Conservation (phyloP, 2,797 vertebrate species). For the Phalloptychus januarius region DNA sequence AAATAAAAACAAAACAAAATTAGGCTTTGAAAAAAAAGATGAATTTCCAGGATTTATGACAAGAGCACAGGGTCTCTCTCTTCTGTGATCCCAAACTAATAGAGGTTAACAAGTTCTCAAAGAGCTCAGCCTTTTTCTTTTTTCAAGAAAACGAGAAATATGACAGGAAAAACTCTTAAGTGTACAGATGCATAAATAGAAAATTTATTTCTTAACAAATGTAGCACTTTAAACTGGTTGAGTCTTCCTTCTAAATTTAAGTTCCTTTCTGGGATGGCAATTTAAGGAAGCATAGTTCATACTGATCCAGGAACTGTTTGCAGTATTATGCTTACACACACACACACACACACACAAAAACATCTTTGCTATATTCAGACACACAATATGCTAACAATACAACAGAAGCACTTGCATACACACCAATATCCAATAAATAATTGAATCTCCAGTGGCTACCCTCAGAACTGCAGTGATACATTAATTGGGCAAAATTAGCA, state of each 20-base stretch:
- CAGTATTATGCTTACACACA: background rate
- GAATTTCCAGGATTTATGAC: background rate
- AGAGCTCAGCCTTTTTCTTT: background rate
- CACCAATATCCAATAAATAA: constrained; percentile 95
- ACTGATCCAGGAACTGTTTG: background rate
- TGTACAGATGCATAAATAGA: background rate
- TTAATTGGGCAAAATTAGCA: constrained; percentile 99
- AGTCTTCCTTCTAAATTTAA: background rate
- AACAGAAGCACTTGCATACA: constrained; percentile 78
- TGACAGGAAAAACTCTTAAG: background rate
- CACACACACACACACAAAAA: background rate
- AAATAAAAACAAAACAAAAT: background rate
- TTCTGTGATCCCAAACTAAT: background rate
- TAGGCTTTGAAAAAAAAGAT: background rate
- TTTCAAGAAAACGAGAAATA: background rate
- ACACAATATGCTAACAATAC: constrained; percentile 48
- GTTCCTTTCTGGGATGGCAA: background rate
- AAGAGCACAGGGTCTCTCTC: background rate
- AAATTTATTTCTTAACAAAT: background rate
- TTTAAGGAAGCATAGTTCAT: background rate
- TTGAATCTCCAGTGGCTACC: constrained; percentile 98
- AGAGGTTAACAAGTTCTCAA: background rate
- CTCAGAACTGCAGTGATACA: constrained; percentile 98
- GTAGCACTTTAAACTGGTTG: background rate
- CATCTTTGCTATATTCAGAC: constrained; percentile 9